Evolutionary conservation across 1,140 invertebrate species (phyloP), one percentile per base, ranked within the genome.

Genomic region (Rhagoletis pomonella): DNA sequence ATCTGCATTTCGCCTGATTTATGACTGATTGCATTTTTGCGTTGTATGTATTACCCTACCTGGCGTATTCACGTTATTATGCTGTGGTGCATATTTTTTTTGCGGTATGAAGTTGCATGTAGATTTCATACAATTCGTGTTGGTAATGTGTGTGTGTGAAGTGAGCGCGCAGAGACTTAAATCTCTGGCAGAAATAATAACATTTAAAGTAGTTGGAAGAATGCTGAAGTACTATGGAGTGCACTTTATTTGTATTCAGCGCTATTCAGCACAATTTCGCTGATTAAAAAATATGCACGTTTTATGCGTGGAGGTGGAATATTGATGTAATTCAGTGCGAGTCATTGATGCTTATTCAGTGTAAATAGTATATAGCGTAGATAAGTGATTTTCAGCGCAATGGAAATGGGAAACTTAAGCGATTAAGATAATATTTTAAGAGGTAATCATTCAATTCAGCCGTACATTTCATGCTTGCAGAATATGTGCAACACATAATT

Each of bases 1-100:
- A 81, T 81, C 73, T 81, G 47, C 47, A 58, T 55, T 55, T 44
- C 73, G 50, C 50, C 29, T 81, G 73, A 81, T 81, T 81, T 81
- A 81, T 81, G 73, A 58, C 73, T 58, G 73, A 81, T 81, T 81
- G 5, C 10, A 58, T 81, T 81, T 55, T 81, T 39, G 73, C 17
- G 42, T 81, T 9, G 12, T 9, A 55, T 81, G 50, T 58, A 55
- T 19, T 10, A n/a, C n/a, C n/a, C n/a, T n/a, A n/a, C n/a, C n/a
- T n/a, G 73, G 17, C 44, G 73, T n/a, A 19, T n/a, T 81, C n/a
- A 19, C 19, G 47, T 58, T 14, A 29, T 6, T 50, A 47, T 50
- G 73, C 7, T 19, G 17, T 19, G 19, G 50, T 81, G 73, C 6
- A 10, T 44, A 17, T 19, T 81, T 55, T 5, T n/a, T 77, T 77